These are phyloP conservation scores for Phyllopteryx taeniolatus DNA, from an alignment of 2,113 vertebrate genomes.

Conservation along the genomic window DNA sequence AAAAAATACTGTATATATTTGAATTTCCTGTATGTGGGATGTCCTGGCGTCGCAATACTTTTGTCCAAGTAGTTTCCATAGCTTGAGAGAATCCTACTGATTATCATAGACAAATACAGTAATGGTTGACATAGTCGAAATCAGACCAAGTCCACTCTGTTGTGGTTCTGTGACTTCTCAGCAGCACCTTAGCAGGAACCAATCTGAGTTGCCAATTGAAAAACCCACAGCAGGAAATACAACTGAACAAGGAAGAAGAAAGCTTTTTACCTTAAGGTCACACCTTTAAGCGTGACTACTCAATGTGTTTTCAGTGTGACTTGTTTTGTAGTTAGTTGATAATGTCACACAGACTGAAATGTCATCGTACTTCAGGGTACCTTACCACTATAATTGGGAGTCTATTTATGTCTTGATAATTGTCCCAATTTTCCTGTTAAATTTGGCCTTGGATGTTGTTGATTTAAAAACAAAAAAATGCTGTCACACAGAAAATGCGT, in stretches of 20 bases:
- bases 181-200: neutral
- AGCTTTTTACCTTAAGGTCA: constrained; percentile 29
- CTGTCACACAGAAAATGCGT: neutral
- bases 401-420: neutral
- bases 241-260: constrained; percentile 2
- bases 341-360: constrained; percentile 8
- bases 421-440: neutral
- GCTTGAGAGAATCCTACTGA: neutral
- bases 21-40: no score
- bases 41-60: no score
- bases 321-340: constrained; percentile 7
- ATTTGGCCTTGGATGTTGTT: no score
- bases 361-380: neutral
- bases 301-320: neutral
- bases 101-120: neutral
- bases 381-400: neutral
- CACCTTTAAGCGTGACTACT: constrained; percentile 6
- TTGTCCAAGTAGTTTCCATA: neutral
- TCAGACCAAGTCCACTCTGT: neutral
- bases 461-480: neutral
- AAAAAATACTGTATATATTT: no score
- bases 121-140: neutral
- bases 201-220: neutral
- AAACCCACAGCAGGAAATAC: constrained; percentile 17
- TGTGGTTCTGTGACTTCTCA: neutral